Percentiles rank a stretch among this genome's conserved stretches.
Evolutionary conservation across 1,140 invertebrate genomes (phyloP).

Genomic region (Meteorus sp.): DNA sequence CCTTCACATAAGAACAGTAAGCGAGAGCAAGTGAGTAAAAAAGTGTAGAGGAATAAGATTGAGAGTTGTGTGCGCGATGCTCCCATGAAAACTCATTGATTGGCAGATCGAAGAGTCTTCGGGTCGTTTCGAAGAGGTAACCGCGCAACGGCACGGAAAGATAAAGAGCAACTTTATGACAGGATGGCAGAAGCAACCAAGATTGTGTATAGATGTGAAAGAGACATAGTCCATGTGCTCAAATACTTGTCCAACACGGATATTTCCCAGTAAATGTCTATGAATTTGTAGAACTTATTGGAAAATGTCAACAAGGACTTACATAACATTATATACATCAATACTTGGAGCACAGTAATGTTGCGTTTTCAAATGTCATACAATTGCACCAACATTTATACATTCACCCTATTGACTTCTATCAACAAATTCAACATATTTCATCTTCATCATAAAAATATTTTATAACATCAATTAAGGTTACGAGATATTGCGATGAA

Average conservation of each 20-base stretch:
- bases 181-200: constrained; percentile 29
- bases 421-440: too few relatives aligned
- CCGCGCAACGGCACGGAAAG: constrained; percentile 42
- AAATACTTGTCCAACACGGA: neutral
- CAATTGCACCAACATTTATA: too few relatives aligned
- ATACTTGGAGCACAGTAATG: too few relatives aligned
- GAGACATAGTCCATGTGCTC: too few relatives aligned
- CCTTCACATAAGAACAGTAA: too few relatives aligned
- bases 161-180: constrained; percentile 50
- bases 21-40: neutral
- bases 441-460: too few relatives aligned
- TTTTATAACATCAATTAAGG: too few relatives aligned
- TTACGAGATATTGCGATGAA: too few relatives aligned
- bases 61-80: too few relatives aligned
- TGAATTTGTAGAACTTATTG: constrained; percentile 22
- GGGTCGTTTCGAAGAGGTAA: constrained; percentile 15
- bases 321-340: neutral
- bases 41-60: constrained; percentile 26
- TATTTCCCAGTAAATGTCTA: constrained; percentile 4
- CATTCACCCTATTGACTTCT: too few relatives aligned
- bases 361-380: too few relatives aligned
- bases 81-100: constrained; percentile 42
- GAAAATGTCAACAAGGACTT: neutral
- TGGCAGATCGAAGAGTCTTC: constrained; percentile 47
- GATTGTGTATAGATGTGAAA: too few relatives aligned